These are phyloP conservation scores for Burhinus oedicnemus DNA, from an alignment of 2,113 vertebrate species.

Conservation along the genomic window DNA sequence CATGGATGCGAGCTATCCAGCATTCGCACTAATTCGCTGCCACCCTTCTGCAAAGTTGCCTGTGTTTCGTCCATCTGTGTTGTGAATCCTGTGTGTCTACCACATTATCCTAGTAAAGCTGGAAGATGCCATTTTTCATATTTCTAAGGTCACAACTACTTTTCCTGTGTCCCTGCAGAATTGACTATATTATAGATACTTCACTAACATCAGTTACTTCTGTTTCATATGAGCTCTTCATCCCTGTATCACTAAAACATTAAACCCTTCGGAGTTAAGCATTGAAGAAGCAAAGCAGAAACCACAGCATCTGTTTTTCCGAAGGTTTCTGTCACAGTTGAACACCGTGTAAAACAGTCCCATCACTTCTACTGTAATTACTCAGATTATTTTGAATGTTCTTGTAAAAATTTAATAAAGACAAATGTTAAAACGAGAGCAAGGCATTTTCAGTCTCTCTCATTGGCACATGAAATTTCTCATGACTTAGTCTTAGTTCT, in stretches of 20 bases:
- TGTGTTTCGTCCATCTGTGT: constrained; percentile 6
- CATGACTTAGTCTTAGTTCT: neutral
- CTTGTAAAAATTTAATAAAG: constrained; percentile 51
- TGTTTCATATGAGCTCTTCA: neutral
- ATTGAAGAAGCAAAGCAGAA: neutral
- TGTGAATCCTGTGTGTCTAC: neutral
- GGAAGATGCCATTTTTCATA: neutral
- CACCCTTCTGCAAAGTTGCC: neutral
- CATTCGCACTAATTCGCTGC: neutral
- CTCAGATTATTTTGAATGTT: neutral
- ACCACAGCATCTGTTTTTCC: neutral
- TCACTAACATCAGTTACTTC: neutral
- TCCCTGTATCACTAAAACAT: neutral
- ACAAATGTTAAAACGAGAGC: neutral
- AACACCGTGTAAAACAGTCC: neutral
- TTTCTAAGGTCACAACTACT: neutral
- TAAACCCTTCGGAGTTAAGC: neutral
- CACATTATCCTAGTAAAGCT: fast-evolving
- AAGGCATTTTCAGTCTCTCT: neutral
- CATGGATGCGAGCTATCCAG: neutral
- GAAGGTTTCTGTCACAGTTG: neutral
- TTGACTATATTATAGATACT: neutral
- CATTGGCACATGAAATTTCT: neutral
- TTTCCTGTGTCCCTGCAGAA: neutral
- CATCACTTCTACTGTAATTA: neutral